Conservation (phyloP, 2,797 vertebrate species). For the Tarsius wallacei region DNA sequence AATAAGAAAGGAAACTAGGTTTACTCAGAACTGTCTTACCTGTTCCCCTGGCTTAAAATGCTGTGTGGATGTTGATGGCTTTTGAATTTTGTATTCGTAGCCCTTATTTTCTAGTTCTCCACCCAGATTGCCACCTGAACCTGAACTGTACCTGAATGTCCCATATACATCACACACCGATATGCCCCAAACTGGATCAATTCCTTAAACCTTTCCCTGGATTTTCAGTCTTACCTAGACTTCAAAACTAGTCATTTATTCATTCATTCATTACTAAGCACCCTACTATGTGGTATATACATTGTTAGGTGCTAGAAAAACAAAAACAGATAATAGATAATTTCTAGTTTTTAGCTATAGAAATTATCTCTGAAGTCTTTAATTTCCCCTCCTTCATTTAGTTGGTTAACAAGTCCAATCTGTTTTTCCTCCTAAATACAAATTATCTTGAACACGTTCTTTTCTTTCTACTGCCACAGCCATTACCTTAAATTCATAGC, state of each 20-base stretch:
- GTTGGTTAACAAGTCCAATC: neutral
- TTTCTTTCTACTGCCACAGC: neutral
- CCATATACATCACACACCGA: neutral
- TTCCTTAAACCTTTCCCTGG: neutral
- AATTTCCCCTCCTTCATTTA: neutral
- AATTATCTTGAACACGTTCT: neutral
- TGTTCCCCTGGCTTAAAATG: neutral
- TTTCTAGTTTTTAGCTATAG: slow-evolving; percentile 11
- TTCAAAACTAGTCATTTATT: slow-evolving; percentile 50
- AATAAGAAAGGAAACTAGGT: slow-evolving; percentile 48
- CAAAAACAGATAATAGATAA: neutral
- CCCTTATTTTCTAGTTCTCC: neutral
- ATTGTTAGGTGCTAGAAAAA: slow-evolving; percentile 18
- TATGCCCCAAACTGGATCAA: neutral
- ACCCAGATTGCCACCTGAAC: neutral
- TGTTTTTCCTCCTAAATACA: slow-evolving; percentile 31
- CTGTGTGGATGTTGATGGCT: neutral
- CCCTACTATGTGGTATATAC: neutral
- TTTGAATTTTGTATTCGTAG: slow-evolving; percentile 29
- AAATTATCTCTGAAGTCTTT: neutral
- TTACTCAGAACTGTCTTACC: neutral
- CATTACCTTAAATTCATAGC: neutral
- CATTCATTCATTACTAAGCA: neutral
- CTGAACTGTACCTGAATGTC: neutral
- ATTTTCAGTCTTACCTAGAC: neutral